phyloP scores from a whole-genome alignment of 1,140 invertebrate genomes.

The Leucophenga varia region DNA sequence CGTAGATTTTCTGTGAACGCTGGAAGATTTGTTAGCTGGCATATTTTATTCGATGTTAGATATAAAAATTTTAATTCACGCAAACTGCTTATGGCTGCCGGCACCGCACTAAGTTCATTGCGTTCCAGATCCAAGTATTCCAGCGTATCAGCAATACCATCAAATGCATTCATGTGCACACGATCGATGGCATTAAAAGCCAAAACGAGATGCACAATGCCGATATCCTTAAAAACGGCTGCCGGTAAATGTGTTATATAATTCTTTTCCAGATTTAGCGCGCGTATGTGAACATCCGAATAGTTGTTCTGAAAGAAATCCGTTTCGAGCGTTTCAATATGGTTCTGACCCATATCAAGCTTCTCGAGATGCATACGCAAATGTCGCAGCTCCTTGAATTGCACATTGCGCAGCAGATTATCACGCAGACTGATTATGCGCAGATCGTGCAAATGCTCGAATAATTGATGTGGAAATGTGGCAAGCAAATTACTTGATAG shows the following conservation, averaged over 20 bases:
- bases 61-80: slow-evolving; percentile 76
- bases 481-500: slow-evolving; percentile 47
- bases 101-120: slow-evolving; percentile 71
- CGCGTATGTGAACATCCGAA: slow-evolving; percentile 69
- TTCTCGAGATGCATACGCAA: slow-evolving; percentile 70
- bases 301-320: slow-evolving; percentile 63
- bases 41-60: slow-evolving; percentile 77
- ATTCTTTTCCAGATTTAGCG: slow-evolving; percentile 75
- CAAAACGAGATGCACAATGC: slow-evolving; percentile 73
- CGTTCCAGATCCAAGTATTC: slow-evolving; percentile 83
- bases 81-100: slow-evolving; percentile 67
- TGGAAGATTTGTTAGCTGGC: slow-evolving; percentile 59
- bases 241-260: slow-evolving; percentile 64
- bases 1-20: slow-evolving; percentile 62
- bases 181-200: slow-evolving; percentile 73
- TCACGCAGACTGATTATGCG: slow-evolving; percentile 47
- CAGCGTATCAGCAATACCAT: slow-evolving; percentile 69
- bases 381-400: slow-evolving; percentile 65
- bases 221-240: slow-evolving; percentile 68
- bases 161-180: slow-evolving; percentile 71
- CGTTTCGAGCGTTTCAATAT: slow-evolving; percentile 64
- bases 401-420: slow-evolving; percentile 49
- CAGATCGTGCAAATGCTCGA: slow-evolving; percentile 48
- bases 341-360: slow-evolving; percentile 83
- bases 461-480: slow-evolving; percentile 43